These are phyloP conservation scores for Laterallus jamaicensis DNA, from an alignment of 2,113 vertebrate species.

Conservation along the genomic window DNA sequence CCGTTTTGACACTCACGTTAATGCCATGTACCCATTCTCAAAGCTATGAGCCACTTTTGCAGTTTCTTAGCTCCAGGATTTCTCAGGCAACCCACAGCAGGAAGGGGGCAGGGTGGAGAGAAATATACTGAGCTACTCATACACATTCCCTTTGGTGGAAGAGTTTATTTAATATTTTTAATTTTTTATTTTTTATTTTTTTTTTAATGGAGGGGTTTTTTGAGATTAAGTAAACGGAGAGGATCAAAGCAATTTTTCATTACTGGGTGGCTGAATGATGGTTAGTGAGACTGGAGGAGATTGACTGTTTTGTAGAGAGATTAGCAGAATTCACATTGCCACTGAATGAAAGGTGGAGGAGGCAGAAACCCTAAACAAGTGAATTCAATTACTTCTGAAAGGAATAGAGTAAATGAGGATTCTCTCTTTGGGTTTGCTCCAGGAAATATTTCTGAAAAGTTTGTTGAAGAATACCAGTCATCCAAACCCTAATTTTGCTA, in stretches of 20 bases:
- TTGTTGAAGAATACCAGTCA: conserved; percentile 70
- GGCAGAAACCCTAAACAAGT: conserved; percentile 71
- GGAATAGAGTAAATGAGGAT: conserved; percentile 70
- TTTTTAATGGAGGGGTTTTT: neutral
- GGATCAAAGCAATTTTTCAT: conserved; percentile 56
- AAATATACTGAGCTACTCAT: neutral
- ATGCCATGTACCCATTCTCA: neutral
- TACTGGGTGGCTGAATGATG: conserved; percentile 25
- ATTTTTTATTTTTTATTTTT: neutral
- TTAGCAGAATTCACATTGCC: conserved; percentile 32
- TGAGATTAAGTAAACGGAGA: neutral
- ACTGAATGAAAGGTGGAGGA: conserved; percentile 58
- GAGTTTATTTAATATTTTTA: neutral
- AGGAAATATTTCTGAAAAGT: conserved; percentile 78
- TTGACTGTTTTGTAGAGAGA: conserved; percentile 43
- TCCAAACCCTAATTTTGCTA: conserved; percentile 71
- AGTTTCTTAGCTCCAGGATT: neutral
- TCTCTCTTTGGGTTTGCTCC: conserved; percentile 64
- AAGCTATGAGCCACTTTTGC: neutral
- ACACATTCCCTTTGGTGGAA: neutral
- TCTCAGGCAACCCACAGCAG: neutral
- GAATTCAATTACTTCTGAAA: conserved; percentile 69
- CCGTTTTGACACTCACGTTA: neutral
- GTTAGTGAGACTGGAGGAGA: conserved; percentile 41
- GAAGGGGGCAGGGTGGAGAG: neutral